phyloP scores from a whole-genome alignment of 64 coral and sea anemone species.

The Porites lutea region DNA sequence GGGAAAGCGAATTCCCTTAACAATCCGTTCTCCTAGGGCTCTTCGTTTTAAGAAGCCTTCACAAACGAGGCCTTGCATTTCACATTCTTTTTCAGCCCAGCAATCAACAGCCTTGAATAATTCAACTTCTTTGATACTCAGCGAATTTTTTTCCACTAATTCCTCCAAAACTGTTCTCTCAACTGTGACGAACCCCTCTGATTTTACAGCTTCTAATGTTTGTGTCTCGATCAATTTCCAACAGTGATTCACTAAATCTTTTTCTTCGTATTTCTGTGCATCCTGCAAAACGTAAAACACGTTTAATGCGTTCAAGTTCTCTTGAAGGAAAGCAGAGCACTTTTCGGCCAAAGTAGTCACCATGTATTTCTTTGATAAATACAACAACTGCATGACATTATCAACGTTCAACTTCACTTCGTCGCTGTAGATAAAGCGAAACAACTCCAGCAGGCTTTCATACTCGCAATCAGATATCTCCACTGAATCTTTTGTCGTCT shows the following conservation, averaged over 20 bases:
- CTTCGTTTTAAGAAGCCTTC: not conserved
- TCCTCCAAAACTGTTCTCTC: too few species aligned
- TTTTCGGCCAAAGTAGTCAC: constrained; percentile 10
- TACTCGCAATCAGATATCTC: constrained; percentile 1
- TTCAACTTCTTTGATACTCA: too few species aligned
- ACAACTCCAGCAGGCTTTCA: constrained; percentile 42
- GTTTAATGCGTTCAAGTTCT: constrained; percentile 3
- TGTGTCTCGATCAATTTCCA: not conserved
- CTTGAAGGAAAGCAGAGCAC: constrained; percentile 25
- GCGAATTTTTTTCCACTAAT: too few species aligned
- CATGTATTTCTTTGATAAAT: constrained; percentile 17
- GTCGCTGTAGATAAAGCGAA: not conserved
- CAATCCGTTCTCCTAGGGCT: constrained; percentile 6
- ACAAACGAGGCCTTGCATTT: not conserved
- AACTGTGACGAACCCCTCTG: too few species aligned
- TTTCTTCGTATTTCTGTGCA: not conserved
- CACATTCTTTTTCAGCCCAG: not conserved
- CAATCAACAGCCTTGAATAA: not conserved
- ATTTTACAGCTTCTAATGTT: too few species aligned
- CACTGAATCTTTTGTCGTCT: not conserved
- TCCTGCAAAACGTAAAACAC: constrained; percentile 31
- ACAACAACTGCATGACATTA: constrained; percentile 37
- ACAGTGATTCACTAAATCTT: not conserved
- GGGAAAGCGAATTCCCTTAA: constrained; percentile 9
- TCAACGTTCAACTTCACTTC: not conserved